Percentiles rank a stretch among this genome's conserved stretches.
Conservation (phyloP, 2,888 invertebrate species). For the Papilio protenor region DNA sequence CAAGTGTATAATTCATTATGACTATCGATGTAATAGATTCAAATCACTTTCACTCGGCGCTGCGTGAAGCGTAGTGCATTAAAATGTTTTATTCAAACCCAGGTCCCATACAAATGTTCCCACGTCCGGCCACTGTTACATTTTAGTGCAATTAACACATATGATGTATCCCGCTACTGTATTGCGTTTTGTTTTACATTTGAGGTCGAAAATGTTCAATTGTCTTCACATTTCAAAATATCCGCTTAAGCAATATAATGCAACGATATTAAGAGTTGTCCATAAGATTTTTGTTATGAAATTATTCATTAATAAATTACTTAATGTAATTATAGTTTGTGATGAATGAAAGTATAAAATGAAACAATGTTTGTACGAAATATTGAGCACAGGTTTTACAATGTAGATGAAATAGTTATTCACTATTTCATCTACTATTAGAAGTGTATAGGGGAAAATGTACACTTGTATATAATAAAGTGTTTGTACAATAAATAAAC, state of each 20-base stretch:
- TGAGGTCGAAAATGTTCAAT: constrained; percentile 44
- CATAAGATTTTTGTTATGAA: constrained; percentile 29
- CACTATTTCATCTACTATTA: too few relatives aligned
- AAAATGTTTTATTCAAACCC: constrained; percentile 60
- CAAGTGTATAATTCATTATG: background rate
- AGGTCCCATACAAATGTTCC: constrained; percentile 59
- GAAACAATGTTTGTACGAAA: background rate
- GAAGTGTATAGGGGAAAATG: background rate
- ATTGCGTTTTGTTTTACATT: constrained; percentile 55
- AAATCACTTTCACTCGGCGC: constrained; percentile 67
- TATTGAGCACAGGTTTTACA: background rate
- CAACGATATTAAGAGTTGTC: constrained; percentile 21
- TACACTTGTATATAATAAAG: background rate
- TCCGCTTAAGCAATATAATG: constrained; percentile 34
- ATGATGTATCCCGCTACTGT: constrained; percentile 51
- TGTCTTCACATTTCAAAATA: constrained; percentile 39
- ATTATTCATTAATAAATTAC: constrained; percentile 23
- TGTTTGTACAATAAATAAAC: background rate
- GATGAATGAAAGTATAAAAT: background rate
- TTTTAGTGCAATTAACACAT: constrained; percentile 64
- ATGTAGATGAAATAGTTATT: background rate
- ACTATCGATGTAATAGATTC: constrained; percentile 22
- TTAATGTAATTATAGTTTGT: background rate
- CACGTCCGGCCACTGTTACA: constrained; percentile 61
- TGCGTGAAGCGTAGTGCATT: constrained; percentile 67